Evolutionary conservation across 2,113 vertebrate species (phyloP).

Genomic region (Labeo catla): DNA sequence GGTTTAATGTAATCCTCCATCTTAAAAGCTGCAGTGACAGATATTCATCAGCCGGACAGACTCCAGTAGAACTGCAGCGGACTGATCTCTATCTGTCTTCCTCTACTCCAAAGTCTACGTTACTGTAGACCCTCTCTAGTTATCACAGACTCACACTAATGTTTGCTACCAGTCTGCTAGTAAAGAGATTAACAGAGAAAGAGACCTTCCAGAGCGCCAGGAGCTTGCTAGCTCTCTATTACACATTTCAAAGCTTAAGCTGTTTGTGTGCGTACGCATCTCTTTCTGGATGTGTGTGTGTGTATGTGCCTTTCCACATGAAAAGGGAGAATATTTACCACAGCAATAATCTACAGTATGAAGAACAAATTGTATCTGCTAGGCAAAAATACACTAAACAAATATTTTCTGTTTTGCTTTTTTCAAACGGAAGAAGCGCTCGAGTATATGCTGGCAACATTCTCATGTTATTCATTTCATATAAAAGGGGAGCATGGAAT

Average conservation of each 20-base stretch:
- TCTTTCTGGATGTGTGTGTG: conserved; percentile 2
- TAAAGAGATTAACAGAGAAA: conserved; percentile 47
- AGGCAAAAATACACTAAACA: conserved; percentile 16
- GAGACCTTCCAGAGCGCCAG: conserved; percentile 28
- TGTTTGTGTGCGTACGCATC: conserved; percentile 28
- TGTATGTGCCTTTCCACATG: conserved; percentile 15
- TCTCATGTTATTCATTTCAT: neutral
- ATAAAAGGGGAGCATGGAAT: conserved; percentile 39
- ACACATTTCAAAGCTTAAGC: conserved; percentile 47
- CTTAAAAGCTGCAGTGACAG: conserved; percentile 8
- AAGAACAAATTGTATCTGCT: conserved; percentile 20
- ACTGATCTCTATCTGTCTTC: conserved; percentile 30
- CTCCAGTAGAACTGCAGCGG: conserved; percentile 1
- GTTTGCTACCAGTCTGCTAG: conserved; percentile 34
- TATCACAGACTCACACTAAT: conserved; percentile 12
- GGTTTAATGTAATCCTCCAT: conserved; percentile 37
- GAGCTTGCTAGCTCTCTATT: conserved; percentile 35
- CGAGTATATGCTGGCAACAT: neutral
- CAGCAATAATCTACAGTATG: conserved; percentile 25
- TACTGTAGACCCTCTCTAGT: neutral
- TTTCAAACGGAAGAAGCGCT: neutral
- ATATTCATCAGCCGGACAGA: conserved; percentile 29
- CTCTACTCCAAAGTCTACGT: neutral
- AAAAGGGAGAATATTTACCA: conserved; percentile 43
- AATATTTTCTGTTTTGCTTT: neutral